These are phyloP conservation scores for Lordiphosa clarofinis DNA, from an alignment of 1,140 invertebrate species.

Conservation along the genomic window DNA sequence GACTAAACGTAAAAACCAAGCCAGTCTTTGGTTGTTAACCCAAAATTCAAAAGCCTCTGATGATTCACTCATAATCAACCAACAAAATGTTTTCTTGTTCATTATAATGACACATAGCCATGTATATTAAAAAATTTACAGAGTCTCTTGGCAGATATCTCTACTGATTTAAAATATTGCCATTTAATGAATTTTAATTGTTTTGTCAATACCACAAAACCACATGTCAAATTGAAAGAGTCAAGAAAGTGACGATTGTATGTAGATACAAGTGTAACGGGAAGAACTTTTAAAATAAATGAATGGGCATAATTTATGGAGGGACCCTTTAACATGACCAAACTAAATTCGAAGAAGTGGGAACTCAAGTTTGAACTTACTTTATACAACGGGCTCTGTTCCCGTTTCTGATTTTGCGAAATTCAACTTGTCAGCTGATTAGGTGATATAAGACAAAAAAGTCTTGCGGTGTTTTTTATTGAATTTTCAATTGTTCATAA, in stretches of 20 bases:
- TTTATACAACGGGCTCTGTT: too few relatives aligned
- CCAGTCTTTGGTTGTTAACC: too few relatives aligned
- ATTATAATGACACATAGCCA: too few relatives aligned
- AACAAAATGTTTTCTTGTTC: background rate
- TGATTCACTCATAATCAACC: constrained; percentile 44
- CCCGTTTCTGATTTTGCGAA: constrained; percentile 4
- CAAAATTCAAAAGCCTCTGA: constrained; percentile 6
- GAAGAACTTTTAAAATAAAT: constrained; percentile 14
- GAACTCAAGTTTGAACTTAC: too few relatives aligned
- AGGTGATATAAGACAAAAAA: too few relatives aligned
- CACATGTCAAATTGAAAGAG: background rate
- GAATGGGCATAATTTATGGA: constrained; percentile 10
- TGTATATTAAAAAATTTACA: too few relatives aligned
- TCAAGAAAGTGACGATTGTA: background rate
- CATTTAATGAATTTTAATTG: constrained; percentile 36
- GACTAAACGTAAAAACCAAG: too few relatives aligned
- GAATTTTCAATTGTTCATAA: too few relatives aligned
- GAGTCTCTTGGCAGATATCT: background rate
- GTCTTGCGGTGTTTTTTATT: too few relatives aligned
- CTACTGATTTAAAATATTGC: constrained; percentile 11
- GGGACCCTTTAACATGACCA: too few relatives aligned
- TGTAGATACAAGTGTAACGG: constrained; percentile 3
- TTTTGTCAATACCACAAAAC: background rate
- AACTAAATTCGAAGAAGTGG: background rate
- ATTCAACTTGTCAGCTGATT: too few relatives aligned